Evolutionary conservation across 2,797 vertebrate genomes (phyloP).

Genomic region (Setipinna tenuifilis): DNA sequence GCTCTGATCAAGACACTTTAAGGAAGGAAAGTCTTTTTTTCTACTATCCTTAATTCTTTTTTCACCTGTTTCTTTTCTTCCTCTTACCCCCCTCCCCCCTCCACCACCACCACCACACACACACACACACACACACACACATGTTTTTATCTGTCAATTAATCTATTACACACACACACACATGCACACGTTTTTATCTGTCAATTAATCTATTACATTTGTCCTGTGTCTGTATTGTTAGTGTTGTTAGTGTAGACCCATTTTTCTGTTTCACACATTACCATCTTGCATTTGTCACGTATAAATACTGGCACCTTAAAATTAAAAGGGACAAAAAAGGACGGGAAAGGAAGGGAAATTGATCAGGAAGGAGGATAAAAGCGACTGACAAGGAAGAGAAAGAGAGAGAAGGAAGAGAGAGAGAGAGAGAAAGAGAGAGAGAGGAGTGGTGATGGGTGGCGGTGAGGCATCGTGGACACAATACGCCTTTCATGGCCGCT

Average conservation of each 20-base stretch:
- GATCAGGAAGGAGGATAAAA: not conserved
- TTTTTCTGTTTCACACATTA: too few species aligned
- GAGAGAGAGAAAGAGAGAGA: constrained; percentile 37
- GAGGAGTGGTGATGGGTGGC: not conserved
- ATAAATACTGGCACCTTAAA: not conserved
- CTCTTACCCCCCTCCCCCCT: not conserved
- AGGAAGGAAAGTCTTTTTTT: too few species aligned
- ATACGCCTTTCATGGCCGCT: not conserved
- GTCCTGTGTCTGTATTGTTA: too few species aligned
- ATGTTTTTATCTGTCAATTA: not conserved
- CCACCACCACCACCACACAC: not conserved
- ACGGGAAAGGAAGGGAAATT: not conserved
- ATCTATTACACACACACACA: not conserved
- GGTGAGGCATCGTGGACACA: not conserved
- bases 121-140: not conserved
- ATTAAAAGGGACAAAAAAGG: not conserved
- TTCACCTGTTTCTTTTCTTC: too few species aligned
- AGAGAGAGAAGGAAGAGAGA: constrained; percentile 41
- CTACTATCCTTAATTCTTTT: too few species aligned
- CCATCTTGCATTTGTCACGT: too few species aligned
- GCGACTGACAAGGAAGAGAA: constrained; percentile 61
- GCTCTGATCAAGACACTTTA: too few species aligned
- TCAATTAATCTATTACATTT: too few species aligned
- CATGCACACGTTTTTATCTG: not conserved
- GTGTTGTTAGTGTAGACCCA: too few species aligned